Conservation (phyloP, 2,888 invertebrate species). For the Pantelozetes paolii region DNA sequence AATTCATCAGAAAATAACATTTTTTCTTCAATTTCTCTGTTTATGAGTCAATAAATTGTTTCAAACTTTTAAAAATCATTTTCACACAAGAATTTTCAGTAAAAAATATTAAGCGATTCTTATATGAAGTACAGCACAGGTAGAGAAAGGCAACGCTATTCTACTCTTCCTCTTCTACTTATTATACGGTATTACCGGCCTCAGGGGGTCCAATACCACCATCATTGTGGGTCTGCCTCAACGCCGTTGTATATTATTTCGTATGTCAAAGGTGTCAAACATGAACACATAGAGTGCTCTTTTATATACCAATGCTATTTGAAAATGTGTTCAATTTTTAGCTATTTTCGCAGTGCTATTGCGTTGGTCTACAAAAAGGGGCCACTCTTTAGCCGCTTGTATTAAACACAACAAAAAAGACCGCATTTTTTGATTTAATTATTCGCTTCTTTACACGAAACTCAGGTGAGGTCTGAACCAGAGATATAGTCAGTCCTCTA, state of each 20-base stretch:
- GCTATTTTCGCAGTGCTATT: background rate
- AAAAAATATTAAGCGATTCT: background rate
- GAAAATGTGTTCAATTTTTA: conserved; percentile 10
- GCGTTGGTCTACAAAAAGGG: background rate
- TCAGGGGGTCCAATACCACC: conserved; percentile 30
- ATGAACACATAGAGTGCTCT: background rate
- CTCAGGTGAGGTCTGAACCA: conserved; percentile 18
- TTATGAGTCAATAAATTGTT: background rate
- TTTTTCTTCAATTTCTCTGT: background rate
- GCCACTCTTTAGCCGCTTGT: background rate
- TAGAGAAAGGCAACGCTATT: background rate
- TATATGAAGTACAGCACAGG: background rate
- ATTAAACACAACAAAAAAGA: background rate
- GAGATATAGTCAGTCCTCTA: background rate
- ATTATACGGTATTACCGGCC: background rate
- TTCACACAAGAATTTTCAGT: background rate
- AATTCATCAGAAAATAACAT: background rate
- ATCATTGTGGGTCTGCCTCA: background rate
- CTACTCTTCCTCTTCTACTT: background rate
- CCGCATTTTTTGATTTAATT: conserved; percentile 34
- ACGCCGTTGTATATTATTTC: conserved; percentile 17
- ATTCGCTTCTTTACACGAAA: conserved; percentile 30
- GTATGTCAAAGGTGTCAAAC: conserved; percentile 33
- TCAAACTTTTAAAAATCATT: background rate
- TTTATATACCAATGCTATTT: conserved; percentile 1